These are phyloP conservation scores for Oxycera nigricornis DNA, from an alignment of 2,888 invertebrate species.

Conservation along the genomic window DNA sequence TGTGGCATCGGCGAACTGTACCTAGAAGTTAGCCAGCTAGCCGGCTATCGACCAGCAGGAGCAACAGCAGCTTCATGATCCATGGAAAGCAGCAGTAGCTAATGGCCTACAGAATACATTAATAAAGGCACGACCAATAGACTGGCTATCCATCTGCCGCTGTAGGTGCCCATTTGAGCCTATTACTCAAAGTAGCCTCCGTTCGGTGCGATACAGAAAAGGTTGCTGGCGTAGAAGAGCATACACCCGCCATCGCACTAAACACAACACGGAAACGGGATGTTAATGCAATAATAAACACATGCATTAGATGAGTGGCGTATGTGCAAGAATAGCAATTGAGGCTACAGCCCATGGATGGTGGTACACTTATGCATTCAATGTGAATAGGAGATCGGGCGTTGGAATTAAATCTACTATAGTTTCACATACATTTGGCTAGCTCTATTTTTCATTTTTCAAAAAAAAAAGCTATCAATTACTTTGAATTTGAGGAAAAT, in stretches of 20 bases:
- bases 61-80: neutral
- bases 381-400: neutral
- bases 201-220: neutral
- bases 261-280: conserved; percentile 37
- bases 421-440: no score
- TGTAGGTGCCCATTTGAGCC: conserved; percentile 20
- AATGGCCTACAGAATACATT: neutral
- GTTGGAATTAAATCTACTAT: neutral
- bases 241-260: neutral
- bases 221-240: neutral
- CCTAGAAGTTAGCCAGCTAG: neutral
- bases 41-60: neutral
- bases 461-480: no score
- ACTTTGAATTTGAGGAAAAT: no score
- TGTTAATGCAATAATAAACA: conserved; percentile 38
- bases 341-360: conserved; percentile 15
- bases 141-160: neutral
- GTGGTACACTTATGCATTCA: neutral
- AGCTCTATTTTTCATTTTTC: no score
- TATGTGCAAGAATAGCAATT: conserved; percentile 13
- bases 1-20: neutral
- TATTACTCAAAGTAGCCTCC: conserved; percentile 25
- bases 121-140: neutral
- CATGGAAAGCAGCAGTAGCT: neutral
- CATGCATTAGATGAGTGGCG: neutral